These are phyloP conservation scores for Pomatorhinus ruficollis DNA, from an alignment of 2,113 vertebrate genomes.

Conservation along the genomic window DNA sequence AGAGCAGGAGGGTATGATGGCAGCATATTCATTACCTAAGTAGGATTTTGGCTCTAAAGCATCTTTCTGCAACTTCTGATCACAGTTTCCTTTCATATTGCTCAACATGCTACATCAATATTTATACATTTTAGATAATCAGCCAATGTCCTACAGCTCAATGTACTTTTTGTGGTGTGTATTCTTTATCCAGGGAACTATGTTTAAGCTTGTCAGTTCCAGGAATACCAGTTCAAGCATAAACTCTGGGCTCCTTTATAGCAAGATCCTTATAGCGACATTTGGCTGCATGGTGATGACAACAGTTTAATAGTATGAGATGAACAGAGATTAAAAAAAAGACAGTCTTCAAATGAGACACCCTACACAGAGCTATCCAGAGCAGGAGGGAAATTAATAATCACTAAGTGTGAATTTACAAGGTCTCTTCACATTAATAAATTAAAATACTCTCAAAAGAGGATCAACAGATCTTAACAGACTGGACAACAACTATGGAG, in stretches of 20 bases:
- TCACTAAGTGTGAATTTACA: constrained; percentile 11
- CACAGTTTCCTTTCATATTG: background rate
- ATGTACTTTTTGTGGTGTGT: background rate
- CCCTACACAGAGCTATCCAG: background rate
- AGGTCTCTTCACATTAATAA: constrained; percentile 16
- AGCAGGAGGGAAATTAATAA: constrained; percentile 23
- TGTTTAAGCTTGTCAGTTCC: constrained; percentile 29
- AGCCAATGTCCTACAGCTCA: background rate
- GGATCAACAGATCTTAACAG: background rate
- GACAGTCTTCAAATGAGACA: background rate
- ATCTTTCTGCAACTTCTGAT: constrained; percentile 18
- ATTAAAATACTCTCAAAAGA: background rate
- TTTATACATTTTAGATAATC: constrained; percentile 4
- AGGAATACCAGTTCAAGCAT: background rate
- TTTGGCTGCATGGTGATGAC: background rate
- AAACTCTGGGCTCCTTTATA: background rate
- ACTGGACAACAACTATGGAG: background rate
- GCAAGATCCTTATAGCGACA: background rate
- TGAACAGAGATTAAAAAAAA: background rate
- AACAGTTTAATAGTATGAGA: constrained; percentile 10
- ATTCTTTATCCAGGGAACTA: background rate
- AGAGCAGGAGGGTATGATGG: background rate
- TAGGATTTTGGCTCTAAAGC: background rate
- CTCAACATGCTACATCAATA: background rate
- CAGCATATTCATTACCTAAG: background rate